phyloP scores from a whole-genome alignment of 1,140 invertebrate species.

The Dreissena polymorpha region DNA sequence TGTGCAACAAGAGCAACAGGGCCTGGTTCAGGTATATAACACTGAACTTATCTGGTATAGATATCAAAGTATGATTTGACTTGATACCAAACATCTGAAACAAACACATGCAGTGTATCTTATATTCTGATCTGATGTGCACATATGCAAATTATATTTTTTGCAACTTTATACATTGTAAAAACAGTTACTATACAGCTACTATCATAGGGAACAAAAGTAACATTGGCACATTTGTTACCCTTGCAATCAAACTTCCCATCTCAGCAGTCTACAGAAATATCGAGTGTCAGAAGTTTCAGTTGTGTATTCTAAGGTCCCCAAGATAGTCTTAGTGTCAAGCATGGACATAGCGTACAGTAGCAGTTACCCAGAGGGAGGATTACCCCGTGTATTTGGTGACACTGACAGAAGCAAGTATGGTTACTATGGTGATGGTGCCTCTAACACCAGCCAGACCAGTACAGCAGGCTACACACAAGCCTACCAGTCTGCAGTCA shows the following conservation, averaged over 20 bases:
- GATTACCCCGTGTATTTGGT: background rate
- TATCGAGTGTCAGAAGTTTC: background rate
- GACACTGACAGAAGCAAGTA: background rate
- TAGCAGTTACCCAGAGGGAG: background rate
- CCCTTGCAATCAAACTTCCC: too few species aligned
- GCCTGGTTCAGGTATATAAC: slow-evolving; percentile 29
- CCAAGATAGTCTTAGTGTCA: background rate
- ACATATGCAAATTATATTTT: background rate
- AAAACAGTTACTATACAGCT: background rate
- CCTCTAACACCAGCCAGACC: background rate
- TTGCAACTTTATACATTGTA: background rate
- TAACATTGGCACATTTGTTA: too few species aligned
- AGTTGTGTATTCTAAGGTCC: slow-evolving; percentile 4
- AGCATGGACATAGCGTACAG: too few species aligned
- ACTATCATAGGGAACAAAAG: too few species aligned
- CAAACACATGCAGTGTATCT: too few species aligned
- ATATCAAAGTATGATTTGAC: slow-evolving; percentile 34
- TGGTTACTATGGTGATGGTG: slow-evolving; percentile 17
- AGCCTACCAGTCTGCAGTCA: slow-evolving; percentile 12
- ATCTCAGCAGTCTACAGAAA: background rate
- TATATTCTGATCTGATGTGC: too few species aligned
- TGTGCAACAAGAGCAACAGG: slow-evolving; percentile 11
- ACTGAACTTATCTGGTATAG: slow-evolving; percentile 6
- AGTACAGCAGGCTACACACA: background rate
- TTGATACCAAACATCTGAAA: background rate